Conservation (phyloP, 2,888 invertebrate genomes). For the Scrobipalpa costella region DNA sequence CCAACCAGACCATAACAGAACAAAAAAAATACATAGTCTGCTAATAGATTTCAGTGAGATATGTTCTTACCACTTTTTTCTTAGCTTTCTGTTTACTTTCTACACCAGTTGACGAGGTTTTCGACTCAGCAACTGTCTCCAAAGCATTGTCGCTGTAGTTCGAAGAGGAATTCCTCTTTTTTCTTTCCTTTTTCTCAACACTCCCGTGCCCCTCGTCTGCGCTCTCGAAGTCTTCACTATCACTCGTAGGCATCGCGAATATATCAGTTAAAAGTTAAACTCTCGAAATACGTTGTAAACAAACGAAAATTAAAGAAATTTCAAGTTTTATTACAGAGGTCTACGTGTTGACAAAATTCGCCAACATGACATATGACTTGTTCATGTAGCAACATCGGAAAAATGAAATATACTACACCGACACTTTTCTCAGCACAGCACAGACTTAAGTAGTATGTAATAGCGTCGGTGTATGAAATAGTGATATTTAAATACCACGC, state of each 20-base stretch:
- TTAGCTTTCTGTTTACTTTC: constrained; percentile 26
- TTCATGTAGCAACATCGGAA: neutral
- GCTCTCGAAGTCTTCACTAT: constrained; percentile 89
- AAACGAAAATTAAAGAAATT: constrained; percentile 19
- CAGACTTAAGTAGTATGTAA: neutral
- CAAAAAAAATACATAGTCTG: neutral
- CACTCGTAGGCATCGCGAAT: constrained; percentile 84
- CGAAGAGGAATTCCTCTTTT: constrained; percentile 65
- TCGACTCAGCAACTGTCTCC: constrained; percentile 52
- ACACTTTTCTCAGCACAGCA: neutral
- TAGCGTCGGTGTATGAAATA: neutral
- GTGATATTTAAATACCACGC: neutral
- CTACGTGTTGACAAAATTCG: constrained; percentile 39
- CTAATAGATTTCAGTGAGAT: neutral
- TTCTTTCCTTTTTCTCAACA: constrained; percentile 60
- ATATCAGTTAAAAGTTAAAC: constrained; percentile 5
- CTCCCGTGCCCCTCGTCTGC: constrained; percentile 84
- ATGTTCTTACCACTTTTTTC: constrained; percentile 15
- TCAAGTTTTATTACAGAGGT: constrained; percentile 10
- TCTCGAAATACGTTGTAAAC: neutral
- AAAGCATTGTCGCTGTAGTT: constrained; percentile 65
- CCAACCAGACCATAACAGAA: neutral
- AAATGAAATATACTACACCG: neutral
- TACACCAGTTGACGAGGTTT: constrained; percentile 34
- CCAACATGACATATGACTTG: constrained; percentile 33